Evolutionary conservation across 2,888 invertebrate genomes (phyloP), one percentile per base, ranked within the genome.

Genomic region (Brachynemurus nebulosus): DNA sequence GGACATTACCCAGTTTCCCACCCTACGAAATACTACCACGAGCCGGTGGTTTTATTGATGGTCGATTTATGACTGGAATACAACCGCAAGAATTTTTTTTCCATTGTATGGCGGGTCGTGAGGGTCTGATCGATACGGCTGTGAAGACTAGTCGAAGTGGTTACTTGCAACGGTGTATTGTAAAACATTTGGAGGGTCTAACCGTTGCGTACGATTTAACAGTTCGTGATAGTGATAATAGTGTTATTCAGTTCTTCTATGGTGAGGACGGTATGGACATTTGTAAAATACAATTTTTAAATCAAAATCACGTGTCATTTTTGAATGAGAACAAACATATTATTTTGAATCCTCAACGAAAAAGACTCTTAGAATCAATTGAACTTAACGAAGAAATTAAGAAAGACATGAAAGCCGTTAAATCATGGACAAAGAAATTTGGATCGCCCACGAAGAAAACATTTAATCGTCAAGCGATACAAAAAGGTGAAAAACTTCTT

Each of bases 71-170:
- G 78, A 96, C 97, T 0, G 98, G 98, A n/a, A 91, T 99, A 54
- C 79, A 86, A 57, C 95, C 96, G 0, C 95, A 93, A 65, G 97
- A 98, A 59, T 95, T 95, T 62, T 98, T 95, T 68, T 97, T 96
- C 67, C 97, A 99, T 72, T 97, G 97, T 59, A 99, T 99, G 97
- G 98, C 98, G 44, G 98, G 98, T 44, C 78, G 98, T 64, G 98
- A 98, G 76, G 91, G 98, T 71, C 75, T 99, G 44, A 91, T 99
- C 56, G 98, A 99, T 77, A 99, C 98, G 3, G 98, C 98, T 50
- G 97, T 98, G 0, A 99, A 99, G 70, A 99, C 98, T 1, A 95
- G 93, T 67, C 78, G 96, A 48, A 95, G 95, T 54, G 99, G 99
- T 53, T 99, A 99, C 63, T 70, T 99, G 45, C 95, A 97, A 65